Evolutionary conservation across 1,140 invertebrate genomes (phyloP), one percentile per base, ranked within the genome.

Genomic region (Drosophila melanica): DNA sequence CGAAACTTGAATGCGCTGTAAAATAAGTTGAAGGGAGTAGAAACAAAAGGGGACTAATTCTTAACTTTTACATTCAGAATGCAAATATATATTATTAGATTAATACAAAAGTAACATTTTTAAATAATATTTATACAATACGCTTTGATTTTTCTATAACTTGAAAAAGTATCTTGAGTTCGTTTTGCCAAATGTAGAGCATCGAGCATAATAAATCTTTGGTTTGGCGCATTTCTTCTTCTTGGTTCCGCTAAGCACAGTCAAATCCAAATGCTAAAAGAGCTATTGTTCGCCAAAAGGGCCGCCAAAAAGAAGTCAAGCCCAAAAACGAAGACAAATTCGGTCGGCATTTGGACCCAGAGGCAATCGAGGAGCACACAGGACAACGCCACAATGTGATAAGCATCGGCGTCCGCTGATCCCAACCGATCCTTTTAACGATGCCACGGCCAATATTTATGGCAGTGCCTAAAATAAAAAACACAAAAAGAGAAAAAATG

Each of bases 241-340:
- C 30, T 66, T 62, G 39, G 48, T 59, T 23, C 39, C 33, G 57
- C 68, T 77, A 54, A 65, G 74, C 82, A 66, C 64, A 76, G 64
- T 68, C 71, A 81, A 86, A 86, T 86, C 69, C 82, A 79, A 85
- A 86, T 84, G 70, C 69, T 55, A 30, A 72, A 27, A 58, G 14
- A 57, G 60, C 66, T 85, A 86, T 86, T 86, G 84, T 85, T 76
- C 55, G 67, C 59, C 60, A 79, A 86, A 86, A 81, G 84, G 69
- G 65, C 79, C 42, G 55, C 47, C 42, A 12, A 64, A 57, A 54
- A 18, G 47, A 51, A 18, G 42, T 11, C 33, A 58, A 50, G 50
- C 2, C 51, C 53, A 57, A 50, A 68, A 72, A 44, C 27, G 63
- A 62, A 66, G 79, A 87, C 82, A 87, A 82, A 86, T 86, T 87